Evolutionary conservation across 2,888 invertebrate species (phyloP), one percentile per base, ranked within the genome.

Genomic region (Lathronympha strigana): DNA sequence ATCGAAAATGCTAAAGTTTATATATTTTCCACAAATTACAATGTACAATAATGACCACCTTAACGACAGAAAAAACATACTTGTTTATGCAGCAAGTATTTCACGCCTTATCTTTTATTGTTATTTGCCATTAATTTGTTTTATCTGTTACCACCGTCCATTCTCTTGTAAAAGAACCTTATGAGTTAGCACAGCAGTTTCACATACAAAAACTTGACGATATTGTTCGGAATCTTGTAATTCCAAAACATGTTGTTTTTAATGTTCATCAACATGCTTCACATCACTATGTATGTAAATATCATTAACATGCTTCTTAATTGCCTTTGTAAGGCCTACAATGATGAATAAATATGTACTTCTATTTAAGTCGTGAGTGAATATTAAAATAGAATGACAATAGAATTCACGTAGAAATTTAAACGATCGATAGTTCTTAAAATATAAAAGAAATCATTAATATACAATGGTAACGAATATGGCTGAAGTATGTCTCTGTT

Each of bases 221-320:
- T 15, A 58, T 23, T 8, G n/a, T 23, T 9, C 8, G 58, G 58
- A 19, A 47, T 58, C 58, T 9, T 23, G 45, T 33, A 31, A 47
- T 28, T 21, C 58, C 45, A 58, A 47, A 47, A 15, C 21, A 58
- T 58, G 58, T 33, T 47, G 47, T 43, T 58, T 31, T 58, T 45
- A 58, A 43, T 45, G 57, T 45, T 6, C 21, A 9, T n/a, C 28
- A 19, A 28, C 28, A 36, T 17, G 40, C 6, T n/a, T 28, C 28
- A 57, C 43, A 57, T 57, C 28, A 19, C 8, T 57, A 57, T 47
- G n/a, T 57, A 57, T 31, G 58, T 15, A 58, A 58, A 58, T 47
- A 11, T 1, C 1, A 21, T 17, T 40, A 2, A 47, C 45, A 47
- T 58, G 23, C 11, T 19, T 47, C 21, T 58, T 28, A 47, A 58